Conservation (phyloP, 2,113 vertebrate genomes). For the Athene noctua region DNA sequence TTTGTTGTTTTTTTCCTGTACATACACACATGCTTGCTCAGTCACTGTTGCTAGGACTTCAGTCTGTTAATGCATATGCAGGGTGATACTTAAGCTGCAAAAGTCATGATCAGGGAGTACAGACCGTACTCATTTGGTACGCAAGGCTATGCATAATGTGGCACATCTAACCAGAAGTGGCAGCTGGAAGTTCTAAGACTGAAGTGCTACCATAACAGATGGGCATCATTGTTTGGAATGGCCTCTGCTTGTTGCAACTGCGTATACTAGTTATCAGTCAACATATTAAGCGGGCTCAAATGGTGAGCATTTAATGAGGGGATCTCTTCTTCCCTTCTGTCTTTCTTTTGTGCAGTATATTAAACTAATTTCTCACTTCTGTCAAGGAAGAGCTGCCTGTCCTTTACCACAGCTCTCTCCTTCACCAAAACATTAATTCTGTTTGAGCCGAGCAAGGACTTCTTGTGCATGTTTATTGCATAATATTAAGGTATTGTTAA, state of each 20-base stretch:
- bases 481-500: neutral
- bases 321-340: constrained; percentile 60
- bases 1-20: neutral
- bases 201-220: constrained; percentile 39
- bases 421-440: constrained; percentile 1
- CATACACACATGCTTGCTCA: neutral
- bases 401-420: constrained; percentile 24
- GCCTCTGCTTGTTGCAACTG: constrained; percentile 59
- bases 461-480: neutral
- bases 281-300: constrained; percentile 64
- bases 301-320: constrained; percentile 68
- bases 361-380: constrained; percentile 63
- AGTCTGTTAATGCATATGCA: neutral
- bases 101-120: neutral
- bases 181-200: constrained; percentile 43
- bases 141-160: constrained; percentile 7
- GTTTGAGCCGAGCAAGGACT: neutral
- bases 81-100: neutral
- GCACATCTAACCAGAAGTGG: constrained; percentile 20
- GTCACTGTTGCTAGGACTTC: neutral
- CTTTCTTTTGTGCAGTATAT: constrained; percentile 50
- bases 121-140: neutral
- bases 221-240: constrained; percentile 42
- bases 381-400: constrained; percentile 41
- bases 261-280: constrained; percentile 64